These are phyloP conservation scores for Heterotis niloticus DNA, from an alignment of 2,113 vertebrate genomes.

Conservation along the genomic window DNA sequence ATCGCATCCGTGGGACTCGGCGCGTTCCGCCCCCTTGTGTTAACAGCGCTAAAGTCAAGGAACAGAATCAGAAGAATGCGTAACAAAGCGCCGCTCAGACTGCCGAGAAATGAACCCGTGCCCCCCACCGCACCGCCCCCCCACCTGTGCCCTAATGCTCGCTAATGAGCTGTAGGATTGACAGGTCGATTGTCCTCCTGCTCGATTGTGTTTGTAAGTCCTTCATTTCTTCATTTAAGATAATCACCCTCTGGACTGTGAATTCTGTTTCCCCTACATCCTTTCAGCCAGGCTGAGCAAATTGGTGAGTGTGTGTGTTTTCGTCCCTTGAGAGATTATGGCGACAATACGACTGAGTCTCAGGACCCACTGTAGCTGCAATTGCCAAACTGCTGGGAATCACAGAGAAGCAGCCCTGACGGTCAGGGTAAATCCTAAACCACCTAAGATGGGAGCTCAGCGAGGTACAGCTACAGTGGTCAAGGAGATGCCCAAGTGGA, in stretches of 20 bases:
- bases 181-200: conserved; percentile 53
- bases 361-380: no score
- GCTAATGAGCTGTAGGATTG: conserved; percentile 62
- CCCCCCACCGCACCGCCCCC: conserved; percentile 19
- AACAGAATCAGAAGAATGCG: conserved; percentile 46
- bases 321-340: no score
- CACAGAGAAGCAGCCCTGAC: no score
- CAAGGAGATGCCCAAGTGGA: no score
- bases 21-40: conserved; percentile 29
- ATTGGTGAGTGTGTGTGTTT: not conserved
- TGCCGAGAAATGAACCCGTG: conserved; percentile 35
- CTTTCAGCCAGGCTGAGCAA: conserved; percentile 4
- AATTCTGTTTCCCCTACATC: conserved; percentile 26
- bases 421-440: no score
- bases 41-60: conserved; percentile 27
- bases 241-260: conserved; percentile 45
- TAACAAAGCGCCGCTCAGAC: conserved; percentile 41
- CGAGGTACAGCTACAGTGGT: no score
- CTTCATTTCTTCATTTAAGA: conserved; percentile 61
- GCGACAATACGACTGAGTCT: no score
- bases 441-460: no score
- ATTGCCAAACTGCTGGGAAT: no score
- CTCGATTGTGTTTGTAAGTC: conserved; percentile 62
- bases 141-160: conserved; percentile 36
- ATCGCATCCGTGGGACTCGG: conserved; percentile 26